Evolutionary conservation across 2,113 vertebrate genomes (phyloP).

Genomic region (Xiphias gladius): DNA sequence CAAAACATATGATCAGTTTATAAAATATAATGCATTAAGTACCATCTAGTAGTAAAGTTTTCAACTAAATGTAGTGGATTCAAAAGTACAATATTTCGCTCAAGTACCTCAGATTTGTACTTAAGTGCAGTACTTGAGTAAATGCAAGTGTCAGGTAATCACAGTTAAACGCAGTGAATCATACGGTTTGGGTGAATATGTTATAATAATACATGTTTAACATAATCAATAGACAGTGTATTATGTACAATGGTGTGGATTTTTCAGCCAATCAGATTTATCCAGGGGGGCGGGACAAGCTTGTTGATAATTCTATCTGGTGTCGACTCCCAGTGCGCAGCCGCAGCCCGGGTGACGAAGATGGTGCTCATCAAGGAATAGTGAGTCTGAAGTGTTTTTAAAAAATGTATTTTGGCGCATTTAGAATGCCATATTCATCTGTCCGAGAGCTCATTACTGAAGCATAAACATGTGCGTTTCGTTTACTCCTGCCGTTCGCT

Average conservation of each 20-base stretch:
- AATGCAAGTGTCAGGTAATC: not conserved
- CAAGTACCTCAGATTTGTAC: not conserved
- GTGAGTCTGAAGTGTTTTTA: conserved; percentile 84
- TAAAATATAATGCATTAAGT: too few relatives aligned
- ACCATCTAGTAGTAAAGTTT: too few relatives aligned
- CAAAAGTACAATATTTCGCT: too few relatives aligned
- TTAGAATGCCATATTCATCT: not conserved
- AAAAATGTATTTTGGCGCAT: conserved; percentile 36
- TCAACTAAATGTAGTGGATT: too few relatives aligned
- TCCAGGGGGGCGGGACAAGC: conserved; percentile 65
- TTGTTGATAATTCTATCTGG: conserved; percentile 64
- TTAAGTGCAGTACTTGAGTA: not conserved
- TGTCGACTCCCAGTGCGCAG: conserved; percentile 76
- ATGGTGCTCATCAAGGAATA: conserved; percentile 98
- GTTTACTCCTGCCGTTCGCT: not conserved
- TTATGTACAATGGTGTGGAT: conserved; percentile 12
- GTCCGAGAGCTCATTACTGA: not conserved
- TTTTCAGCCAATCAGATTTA: conserved; percentile 66
- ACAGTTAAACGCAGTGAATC: not conserved
- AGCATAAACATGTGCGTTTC: not conserved
- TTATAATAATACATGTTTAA: not conserved
- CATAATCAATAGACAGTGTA: not conserved
- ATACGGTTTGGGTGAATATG: not conserved
- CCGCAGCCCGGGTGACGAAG: conserved; percentile 85
- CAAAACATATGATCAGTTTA: too few relatives aligned